Evolutionary conservation across 1,140 invertebrate genomes (phyloP).

Genomic region (Drosophila virilis): DNA sequence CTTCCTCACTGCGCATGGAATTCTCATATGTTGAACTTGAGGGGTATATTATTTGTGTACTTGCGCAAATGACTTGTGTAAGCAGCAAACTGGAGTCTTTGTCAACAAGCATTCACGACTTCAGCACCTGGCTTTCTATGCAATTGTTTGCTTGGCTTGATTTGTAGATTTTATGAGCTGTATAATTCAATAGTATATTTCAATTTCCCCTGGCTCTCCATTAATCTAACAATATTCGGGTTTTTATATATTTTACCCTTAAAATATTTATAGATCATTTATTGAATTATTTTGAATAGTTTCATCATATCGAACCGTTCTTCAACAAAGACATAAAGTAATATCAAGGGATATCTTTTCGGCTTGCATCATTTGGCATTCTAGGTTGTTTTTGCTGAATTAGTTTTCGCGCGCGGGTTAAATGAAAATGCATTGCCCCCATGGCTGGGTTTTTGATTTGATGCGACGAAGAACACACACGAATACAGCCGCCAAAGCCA

Average conservation of each 20-base stretch:
- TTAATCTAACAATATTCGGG: neutral
- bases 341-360: neutral
- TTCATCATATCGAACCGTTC: too few species aligned
- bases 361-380: neutral
- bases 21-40: neutral
- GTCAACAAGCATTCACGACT: neutral
- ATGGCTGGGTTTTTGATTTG: slow-evolving; percentile 73
- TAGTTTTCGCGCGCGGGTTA: slow-evolving; percentile 54
- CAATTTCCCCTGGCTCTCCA: too few species aligned
- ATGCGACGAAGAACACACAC: slow-evolving; percentile 40
- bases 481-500: neutral
- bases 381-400: slow-evolving; percentile 24
- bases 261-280: too few species aligned
- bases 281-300: too few species aligned
- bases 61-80: slow-evolving; percentile 1
- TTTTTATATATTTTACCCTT: neutral
- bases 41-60: slow-evolving; percentile 30
- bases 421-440: slow-evolving; percentile 77
- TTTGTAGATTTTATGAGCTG: neutral
- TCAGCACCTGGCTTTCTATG: neutral
- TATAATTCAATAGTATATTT: neutral
- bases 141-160: slow-evolving; percentile 11
- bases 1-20: slow-evolving; percentile 17
- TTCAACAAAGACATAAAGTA: too few species aligned
- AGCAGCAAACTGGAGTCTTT: neutral